Evolutionary conservation across 2,113 vertebrate genomes (phyloP).

Genomic region (Dasyurus viverrinus): DNA sequence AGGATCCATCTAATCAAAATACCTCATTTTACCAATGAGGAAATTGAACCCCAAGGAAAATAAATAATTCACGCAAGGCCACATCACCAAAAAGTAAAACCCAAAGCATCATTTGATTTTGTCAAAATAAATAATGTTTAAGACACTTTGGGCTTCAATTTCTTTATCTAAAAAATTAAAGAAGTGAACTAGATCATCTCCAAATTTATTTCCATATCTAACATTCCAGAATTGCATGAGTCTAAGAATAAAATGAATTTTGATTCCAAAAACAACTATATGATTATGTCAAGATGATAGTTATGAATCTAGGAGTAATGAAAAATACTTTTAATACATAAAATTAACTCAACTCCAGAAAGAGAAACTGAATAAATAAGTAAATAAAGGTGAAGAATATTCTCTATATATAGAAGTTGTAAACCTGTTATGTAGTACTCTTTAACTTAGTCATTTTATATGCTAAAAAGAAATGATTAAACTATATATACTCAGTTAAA

Average conservation of each 20-base stretch:
- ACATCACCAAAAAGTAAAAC: neutral
- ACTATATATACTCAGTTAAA: conserved; percentile 56
- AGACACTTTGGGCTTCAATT: neutral
- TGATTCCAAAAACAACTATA: neutral
- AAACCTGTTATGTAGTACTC: conserved; percentile 9
- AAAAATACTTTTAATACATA: neutral
- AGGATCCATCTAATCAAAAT: neutral
- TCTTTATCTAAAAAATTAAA: neutral
- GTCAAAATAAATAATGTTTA: neutral
- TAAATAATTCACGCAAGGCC: neutral
- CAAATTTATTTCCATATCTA: neutral
- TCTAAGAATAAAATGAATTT: neutral
- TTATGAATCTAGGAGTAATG: neutral
- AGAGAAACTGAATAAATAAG: neutral
- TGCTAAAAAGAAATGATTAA: conserved; percentile 43
- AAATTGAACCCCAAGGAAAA: neutral
- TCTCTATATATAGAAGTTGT: conserved; percentile 11
- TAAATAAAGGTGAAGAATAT: conserved; percentile 2
- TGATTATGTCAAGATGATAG: neutral
- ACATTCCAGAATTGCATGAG: neutral
- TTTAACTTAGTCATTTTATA: conserved; percentile 23
- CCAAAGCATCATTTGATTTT: neutral
- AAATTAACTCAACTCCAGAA: neutral
- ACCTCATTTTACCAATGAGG: neutral
- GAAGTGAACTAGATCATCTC: neutral